Base-by-base conservation (phyloP, 2,113 vertebrate species). In the Ivindomyrus marchei region DNA sequence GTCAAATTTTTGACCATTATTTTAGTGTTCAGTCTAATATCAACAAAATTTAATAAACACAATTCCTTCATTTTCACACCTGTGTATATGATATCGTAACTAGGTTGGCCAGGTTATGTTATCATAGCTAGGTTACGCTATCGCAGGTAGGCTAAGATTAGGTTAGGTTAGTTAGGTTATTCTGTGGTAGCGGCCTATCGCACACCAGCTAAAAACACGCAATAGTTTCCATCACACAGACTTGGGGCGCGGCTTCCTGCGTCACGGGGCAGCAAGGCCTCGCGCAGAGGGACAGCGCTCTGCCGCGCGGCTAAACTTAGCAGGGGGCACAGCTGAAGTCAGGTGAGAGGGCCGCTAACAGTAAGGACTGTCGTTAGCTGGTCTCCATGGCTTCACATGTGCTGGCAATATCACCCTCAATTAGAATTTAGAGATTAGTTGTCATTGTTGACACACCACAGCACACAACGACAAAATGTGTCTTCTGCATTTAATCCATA, bases 251-350 rank as follows among this genome's bases (percentile, higher is more conserved):
- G 24, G 58, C 58, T 53, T 53, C 80, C 36, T n/a, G 31, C 2
- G 49, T 31, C n/a, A 21, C 49, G 24, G 84, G 47, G 70, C 83
- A 42, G n/a, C 50, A 86, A 70, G 21, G n/a, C 87, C 27, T 89
- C 88, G 92, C 89, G 47, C 88, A 91, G 8, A 84, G 89, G 92
- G 91, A 90, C 89, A 91, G 47, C 56, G 66, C 95, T 95, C 15
- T 36, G 46, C 13, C 21, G 45, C 8, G 31, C 19, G 17, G 53
- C 19, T 56, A 56, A 56, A 21, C 53, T 7, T 70, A 70, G 62
- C 10, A 3, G n/a, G 62, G 9, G 0, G 58, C 24, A 66, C 21
- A 62, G 21, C 56, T 62, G 56, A 62, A 62, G 56, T 21, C 58
- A 21, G 50, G 13, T 52, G 31, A 4, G 66, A 3, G 4, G 31